Base-by-base conservation (phyloP, 2,797 vertebrate genomes). In the Lophius americanus region DNA sequence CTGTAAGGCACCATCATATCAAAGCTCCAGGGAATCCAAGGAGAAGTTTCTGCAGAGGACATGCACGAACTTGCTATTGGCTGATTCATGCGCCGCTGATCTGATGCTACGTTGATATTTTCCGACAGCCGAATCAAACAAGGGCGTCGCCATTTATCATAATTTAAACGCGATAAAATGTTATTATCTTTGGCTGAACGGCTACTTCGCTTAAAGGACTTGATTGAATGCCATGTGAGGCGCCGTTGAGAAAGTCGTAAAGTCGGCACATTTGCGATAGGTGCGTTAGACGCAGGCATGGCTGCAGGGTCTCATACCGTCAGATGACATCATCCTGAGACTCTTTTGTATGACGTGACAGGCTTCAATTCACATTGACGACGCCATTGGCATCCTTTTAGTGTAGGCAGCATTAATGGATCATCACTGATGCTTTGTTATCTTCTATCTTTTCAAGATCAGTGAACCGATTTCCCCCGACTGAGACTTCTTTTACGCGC, bases 41-140 rank as follows among this genome's bases (percentile, higher is more conserved):
- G 36, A 3, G 68, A 63, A 75, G 3, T 2, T 38, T 76, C 23
- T 66, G 60, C 51, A 48, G 60, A 57, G 37, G 66, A 75, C 85
- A 51, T 88, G 89, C 58, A 44, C 33, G 46, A 81, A 77, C 85
- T 67, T 85, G 90, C 68, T 75, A 59, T 58, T 68, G n/a, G 51
- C 35, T 54, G 57, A 86, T 77, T 76, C 9, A 76, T 64, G 37
- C 47, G 2, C 39, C 7, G n/a, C n/a, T 42, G 41, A 64, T 68
- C 23, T 32, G 42, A 7, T 57, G 51, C 13, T 37, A 6, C 32
- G 14, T 11, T 42, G 41, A 48, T 35, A 8, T 2, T 54, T 60
- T 84, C 68, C 64, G 77, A 12, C 46, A 9, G 73, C 64, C 53
- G 33, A 73, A 67, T 68, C 32, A 37, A 55, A 44, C 0, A 9